Evolutionary conservation across 2,888 invertebrate genomes (phyloP).

Genomic region (Mimachlamys varia): DNA sequence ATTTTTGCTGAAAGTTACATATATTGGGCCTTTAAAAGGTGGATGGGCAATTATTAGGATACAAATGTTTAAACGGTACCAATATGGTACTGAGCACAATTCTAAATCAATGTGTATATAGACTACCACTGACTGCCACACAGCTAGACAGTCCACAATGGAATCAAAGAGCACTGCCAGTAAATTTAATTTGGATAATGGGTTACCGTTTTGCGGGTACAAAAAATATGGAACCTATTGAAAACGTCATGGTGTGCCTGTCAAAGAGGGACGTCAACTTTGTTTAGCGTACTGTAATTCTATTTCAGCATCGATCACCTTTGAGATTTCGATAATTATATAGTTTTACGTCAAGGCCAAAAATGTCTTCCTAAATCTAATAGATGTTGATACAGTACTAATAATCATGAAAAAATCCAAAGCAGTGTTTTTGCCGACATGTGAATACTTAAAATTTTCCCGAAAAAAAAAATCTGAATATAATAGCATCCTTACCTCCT

Average conservation of each 20-base stretch:
- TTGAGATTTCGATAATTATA: background rate
- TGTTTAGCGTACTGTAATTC: background rate
- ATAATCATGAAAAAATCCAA: no score
- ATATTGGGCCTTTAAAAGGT: no score
- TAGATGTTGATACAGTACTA: background rate
- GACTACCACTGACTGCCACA: background rate
- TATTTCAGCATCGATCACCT: background rate
- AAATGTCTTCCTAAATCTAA: background rate
- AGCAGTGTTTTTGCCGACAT: no score
- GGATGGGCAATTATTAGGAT: no score
- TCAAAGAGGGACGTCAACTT: background rate
- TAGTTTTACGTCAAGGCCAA: background rate
- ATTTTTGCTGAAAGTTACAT: no score
- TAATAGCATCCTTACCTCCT: no score
- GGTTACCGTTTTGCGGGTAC: background rate
- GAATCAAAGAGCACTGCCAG: background rate
- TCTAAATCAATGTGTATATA: background rate
- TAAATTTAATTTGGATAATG: slow-evolving; percentile 1
- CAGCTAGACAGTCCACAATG: background rate
- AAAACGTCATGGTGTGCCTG: background rate
- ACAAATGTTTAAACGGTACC: no score
- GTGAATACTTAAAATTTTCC: no score
- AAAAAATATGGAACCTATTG: slow-evolving; percentile 22
- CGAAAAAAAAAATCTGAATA: no score
- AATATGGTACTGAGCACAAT: background rate